A percentile compares a stretch with the other conserved stretches of the same genome.
Evolutionary conservation across 2,797 vertebrate genomes (phyloP).

Genomic region (Sebastes kiyomatsui): DNA sequence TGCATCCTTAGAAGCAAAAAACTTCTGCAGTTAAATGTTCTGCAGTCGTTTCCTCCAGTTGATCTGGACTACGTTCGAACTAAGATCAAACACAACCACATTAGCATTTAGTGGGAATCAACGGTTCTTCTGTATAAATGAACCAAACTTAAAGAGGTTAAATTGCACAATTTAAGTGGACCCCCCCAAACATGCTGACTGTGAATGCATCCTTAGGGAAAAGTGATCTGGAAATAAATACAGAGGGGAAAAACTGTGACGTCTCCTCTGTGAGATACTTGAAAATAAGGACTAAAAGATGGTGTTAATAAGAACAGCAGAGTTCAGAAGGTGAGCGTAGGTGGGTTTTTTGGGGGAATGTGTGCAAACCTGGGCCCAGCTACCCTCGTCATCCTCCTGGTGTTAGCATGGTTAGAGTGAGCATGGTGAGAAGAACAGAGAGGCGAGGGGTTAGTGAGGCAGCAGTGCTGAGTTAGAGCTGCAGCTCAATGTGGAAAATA

Average conservation of each 20-base stretch:
- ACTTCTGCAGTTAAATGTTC: not conserved
- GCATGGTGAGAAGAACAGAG: slow-evolving; percentile 90
- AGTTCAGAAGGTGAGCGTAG: not conserved
- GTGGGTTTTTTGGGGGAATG: not conserved
- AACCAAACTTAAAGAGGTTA: not conserved
- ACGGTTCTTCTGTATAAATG: not conserved
- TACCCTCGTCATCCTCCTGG: slow-evolving; percentile 98
- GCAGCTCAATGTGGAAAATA: slow-evolving; percentile 38
- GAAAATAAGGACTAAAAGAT: not conserved
- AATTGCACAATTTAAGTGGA: not conserved
- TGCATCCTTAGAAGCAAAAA: not conserved
- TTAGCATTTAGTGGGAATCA: not conserved
- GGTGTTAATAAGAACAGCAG: not conserved
- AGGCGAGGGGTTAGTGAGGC: slow-evolving; percentile 81
- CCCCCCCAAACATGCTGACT: not conserved
- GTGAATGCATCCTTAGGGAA: not conserved
- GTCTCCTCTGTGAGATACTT: not conserved
- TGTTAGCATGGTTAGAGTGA: slow-evolving; percentile 93
- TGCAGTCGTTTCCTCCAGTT: not conserved
- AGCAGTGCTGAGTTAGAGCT: slow-evolving; percentile 61
- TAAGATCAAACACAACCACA: not conserved
- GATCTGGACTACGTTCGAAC: not conserved
- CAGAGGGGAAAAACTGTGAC: not conserved
- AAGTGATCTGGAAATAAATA: not conserved
- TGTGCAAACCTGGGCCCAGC: slow-evolving; percentile 99